phyloP scores from a whole-genome alignment of 92 coral and sea anemone species.

The Zoanthus sansibaricus region DNA sequence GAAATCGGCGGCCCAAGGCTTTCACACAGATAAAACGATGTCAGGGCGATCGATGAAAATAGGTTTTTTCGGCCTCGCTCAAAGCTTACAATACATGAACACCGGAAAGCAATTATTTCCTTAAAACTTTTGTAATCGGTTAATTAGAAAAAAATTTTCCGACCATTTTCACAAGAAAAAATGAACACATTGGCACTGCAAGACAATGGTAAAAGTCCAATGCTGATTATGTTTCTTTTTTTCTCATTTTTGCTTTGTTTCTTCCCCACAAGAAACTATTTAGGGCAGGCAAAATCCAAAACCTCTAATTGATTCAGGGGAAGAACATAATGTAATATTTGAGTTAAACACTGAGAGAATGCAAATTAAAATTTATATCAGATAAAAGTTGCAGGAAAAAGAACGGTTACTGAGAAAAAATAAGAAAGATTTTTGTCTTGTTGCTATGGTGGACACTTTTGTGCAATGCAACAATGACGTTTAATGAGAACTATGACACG shows the following conservation, averaged over 20 bases:
- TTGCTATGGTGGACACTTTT: not conserved
- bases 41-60: not conserved
- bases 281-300: not conserved
- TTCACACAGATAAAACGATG: not conserved
- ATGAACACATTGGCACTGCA: not conserved
- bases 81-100: not conserved
- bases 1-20: not conserved
- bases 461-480: not conserved
- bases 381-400: not conserved
- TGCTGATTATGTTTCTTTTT: not conserved
- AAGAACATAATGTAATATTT: not conserved
- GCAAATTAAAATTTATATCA: not conserved
- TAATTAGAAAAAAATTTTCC: not conserved
- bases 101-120: constrained; percentile 1
- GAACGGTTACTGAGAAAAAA: not conserved
- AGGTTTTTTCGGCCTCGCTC: not conserved
- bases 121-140: not conserved
- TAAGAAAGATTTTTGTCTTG: not conserved
- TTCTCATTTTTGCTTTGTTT: not conserved
- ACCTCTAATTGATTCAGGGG: not conserved
- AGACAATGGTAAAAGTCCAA: not conserved
- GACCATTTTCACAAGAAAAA: not conserved
- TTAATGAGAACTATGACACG: not conserved
- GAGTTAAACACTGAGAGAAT: not conserved
- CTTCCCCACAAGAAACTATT: not conserved